Evolutionary conservation across 2,797 vertebrate genomes (phyloP), one percentile per base, ranked within the genome.

Genomic region (Trachurus trachurus): DNA sequence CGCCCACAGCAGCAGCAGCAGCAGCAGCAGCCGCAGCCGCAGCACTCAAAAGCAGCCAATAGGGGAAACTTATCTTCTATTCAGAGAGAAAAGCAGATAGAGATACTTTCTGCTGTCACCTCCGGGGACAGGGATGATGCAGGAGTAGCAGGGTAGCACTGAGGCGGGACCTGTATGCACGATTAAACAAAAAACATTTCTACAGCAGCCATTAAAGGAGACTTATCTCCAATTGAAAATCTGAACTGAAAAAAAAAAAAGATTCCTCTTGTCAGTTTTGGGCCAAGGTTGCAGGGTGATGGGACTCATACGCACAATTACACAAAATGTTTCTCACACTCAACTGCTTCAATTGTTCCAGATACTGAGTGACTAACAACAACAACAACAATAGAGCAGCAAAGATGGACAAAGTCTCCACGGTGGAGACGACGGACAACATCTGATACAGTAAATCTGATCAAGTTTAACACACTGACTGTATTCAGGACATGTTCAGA

Each of bases 61-160:
- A 66, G 76, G 89, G 74, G 65, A 81, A 88, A 88, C 71, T 75
- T 74, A 80, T 78, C 69, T 80, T 79, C 63, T 80, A 68, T 75
- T 85, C 61, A 59, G 76, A 66, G 80, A 75, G 81, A 19, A 64
- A 70, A 84, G 64, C 54, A 37, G 80, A 84, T 74, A 63, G 45
- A 90, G 80, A 87, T 58, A 54, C 78, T 83, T 82, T 78, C 69
- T 81, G 70, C 74, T 87, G 84, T 87, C 89, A 82, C 83, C 81
- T 83, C 63, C 50, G 71, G 76, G 82, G 78, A 71, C 31, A 15
- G 50, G 56, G 54, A 66, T 67, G 45, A 69, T 54, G 58, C 57
- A 79, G 78, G 26, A 26, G 26, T 42, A 77, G 74, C 47, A 44
- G 67, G 45, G 53, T 5, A 39, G 31, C 37, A 44, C 45, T 39